phyloP scores from a whole-genome alignment of 1,140 invertebrate genomes.

The Drosophila melanogaster region Release_6_plus_ISO1_MT NT_033779.5:19411501-19412000 shows the following conservation, averaged over 20 bases:
- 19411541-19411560: slow-evolving; percentile 82
- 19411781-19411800: slow-evolving; percentile 49
- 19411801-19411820: slow-evolving; percentile 65
- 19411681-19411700: slow-evolving; percentile 29
- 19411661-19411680: slow-evolving; percentile 31
- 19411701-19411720: slow-evolving; percentile 6
- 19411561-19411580: slow-evolving; percentile 80
- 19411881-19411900: slow-evolving; percentile 52
- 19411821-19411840: slow-evolving; percentile 59
- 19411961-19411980: not conserved
- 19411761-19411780: slow-evolving; percentile 33
- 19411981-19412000: slow-evolving; percentile 40
- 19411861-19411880: slow-evolving; percentile 65
- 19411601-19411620: slow-evolving; percentile 83
- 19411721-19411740: slow-evolving; percentile 49
- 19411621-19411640: slow-evolving; percentile 70
- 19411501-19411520: slow-evolving; percentile 27
- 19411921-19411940: not conserved
- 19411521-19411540: slow-evolving; percentile 71
- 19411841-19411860: slow-evolving; percentile 46
- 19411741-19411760: slow-evolving; percentile 23
- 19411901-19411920: slow-evolving; percentile 10
- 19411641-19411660: slow-evolving; percentile 58
- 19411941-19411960: no score
- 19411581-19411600: slow-evolving; percentile 81